Evolutionary conservation across 1,140 invertebrate genomes (phyloP).

Genomic region (Penaeus japonicus): DNA sequence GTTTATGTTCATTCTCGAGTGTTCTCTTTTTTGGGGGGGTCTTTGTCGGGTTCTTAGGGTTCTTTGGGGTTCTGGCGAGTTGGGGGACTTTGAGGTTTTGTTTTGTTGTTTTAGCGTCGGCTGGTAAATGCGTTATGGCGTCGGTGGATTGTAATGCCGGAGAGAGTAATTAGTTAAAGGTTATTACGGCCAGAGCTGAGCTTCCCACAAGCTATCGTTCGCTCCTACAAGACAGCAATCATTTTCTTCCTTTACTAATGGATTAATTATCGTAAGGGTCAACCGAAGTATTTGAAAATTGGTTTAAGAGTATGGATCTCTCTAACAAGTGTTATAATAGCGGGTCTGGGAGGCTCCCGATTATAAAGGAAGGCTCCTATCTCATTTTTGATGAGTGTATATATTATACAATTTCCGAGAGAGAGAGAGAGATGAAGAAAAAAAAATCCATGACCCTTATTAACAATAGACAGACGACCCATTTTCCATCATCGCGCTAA

Average conservation of each 20-base stretch:
- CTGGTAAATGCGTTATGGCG: no score
- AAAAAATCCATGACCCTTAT: background rate
- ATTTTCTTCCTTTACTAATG: slow-evolving; percentile 25
- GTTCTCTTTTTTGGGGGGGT: no score
- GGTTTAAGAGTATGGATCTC: slow-evolving; percentile 21
- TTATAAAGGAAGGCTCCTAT: background rate
- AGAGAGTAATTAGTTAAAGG: no score
- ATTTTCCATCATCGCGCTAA: no score
- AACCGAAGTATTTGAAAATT: slow-evolving; percentile 21
- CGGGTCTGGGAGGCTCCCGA: background rate
- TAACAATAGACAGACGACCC: no score
- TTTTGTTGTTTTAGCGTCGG: no score
- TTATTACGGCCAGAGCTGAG: no score
- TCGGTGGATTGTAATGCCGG: no score
- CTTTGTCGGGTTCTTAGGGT: no score
- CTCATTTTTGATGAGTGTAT: background rate
- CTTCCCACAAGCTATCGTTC: slow-evolving; percentile 16
- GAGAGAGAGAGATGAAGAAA: background rate
- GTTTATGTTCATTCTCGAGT: background rate
- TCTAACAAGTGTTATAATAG: slow-evolving; percentile 4
- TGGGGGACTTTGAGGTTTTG: no score
- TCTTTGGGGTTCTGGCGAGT: no score
- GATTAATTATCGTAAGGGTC: slow-evolving; percentile 37
- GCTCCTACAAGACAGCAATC: slow-evolving; percentile 23
- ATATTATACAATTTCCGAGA: no score